Evolutionary conservation across 2,888 invertebrate species (phyloP).

Genomic region (Nomada fucata): DNA sequence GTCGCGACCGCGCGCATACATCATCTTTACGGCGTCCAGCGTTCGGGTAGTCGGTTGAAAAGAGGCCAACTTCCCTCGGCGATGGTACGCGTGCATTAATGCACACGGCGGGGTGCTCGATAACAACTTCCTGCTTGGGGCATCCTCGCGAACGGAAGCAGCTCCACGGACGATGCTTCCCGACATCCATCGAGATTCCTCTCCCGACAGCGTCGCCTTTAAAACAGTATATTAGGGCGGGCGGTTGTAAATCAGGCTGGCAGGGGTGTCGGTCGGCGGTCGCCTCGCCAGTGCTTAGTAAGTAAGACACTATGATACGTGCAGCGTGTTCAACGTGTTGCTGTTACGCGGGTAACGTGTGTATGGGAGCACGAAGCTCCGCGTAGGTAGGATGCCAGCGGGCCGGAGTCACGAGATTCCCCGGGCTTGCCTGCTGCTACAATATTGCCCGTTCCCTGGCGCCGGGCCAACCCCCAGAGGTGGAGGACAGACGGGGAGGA

Average conservation of each 20-base stretch:
- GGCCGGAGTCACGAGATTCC: slow-evolving; percentile 69
- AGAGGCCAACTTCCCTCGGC: slow-evolving; percentile 26
- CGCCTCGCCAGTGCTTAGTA: slow-evolving; percentile 64
- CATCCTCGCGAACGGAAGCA: slow-evolving; percentile 59
- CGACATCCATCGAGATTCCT: slow-evolving; percentile 68
- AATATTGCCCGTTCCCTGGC: slow-evolving; percentile 77
- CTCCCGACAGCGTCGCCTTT: slow-evolving; percentile 67
- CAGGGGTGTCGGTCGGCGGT: slow-evolving; percentile 60
- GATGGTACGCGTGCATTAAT: slow-evolving; percentile 63
- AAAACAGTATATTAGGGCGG: slow-evolving; percentile 70
- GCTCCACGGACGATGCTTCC: slow-evolving; percentile 62
- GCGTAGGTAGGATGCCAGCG: slow-evolving; percentile 66
- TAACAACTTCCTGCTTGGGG: slow-evolving; percentile 64
- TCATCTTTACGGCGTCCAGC: slow-evolving; percentile 52
- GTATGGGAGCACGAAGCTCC: slow-evolving; percentile 48
- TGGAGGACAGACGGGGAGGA: slow-evolving; percentile 40
- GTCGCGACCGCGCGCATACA: slow-evolving; percentile 23
- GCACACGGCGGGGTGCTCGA: slow-evolving; percentile 54
- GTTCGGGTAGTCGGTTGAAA: slow-evolving; percentile 26
- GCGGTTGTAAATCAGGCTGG: slow-evolving; percentile 69
- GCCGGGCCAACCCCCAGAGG: slow-evolving; percentile 67
- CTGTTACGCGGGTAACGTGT: slow-evolving; percentile 25
- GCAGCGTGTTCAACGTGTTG: slow-evolving; percentile 53
- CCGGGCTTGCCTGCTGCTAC: slow-evolving; percentile 72
- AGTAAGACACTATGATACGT: slow-evolving; percentile 71